phyloP scores from a whole-genome alignment of 2,888 invertebrate genomes.

The Phyto melanocephala region DNA sequence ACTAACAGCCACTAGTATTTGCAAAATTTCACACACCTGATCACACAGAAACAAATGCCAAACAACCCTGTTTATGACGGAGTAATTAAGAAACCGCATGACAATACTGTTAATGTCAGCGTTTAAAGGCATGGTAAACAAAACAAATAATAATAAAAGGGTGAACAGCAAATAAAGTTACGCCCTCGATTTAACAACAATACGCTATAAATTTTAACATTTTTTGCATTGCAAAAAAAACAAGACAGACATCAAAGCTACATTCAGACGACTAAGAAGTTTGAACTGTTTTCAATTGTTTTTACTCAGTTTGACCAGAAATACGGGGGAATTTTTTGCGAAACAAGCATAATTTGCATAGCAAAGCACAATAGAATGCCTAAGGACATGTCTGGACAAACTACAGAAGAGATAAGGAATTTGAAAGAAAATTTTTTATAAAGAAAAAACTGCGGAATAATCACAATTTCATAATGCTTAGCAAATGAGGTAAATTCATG shows the following conservation, averaged over 20 bases:
- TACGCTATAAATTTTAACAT: constrained; percentile 41
- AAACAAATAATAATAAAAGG: background rate
- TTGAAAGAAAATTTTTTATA: background rate
- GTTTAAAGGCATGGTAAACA: background rate
- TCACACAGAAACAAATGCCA: background rate
- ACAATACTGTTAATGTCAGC: constrained; percentile 53
- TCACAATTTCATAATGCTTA: background rate
- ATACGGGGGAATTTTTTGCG: background rate
- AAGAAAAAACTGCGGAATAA: background rate
- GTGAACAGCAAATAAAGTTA: constrained; percentile 47
- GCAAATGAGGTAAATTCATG: too few relatives aligned
- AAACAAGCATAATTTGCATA: background rate
- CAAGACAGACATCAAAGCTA: constrained; percentile 43
- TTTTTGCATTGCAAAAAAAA: background rate
- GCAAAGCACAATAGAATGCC: background rate
- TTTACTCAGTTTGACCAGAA: background rate
- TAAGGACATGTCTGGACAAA: background rate
- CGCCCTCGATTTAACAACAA: constrained; percentile 59
- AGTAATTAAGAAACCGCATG: constrained; percentile 59
- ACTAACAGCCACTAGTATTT: background rate
- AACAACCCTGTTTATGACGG: constrained; percentile 2
- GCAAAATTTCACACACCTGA: constrained; percentile 48
- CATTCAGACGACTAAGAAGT: background rate
- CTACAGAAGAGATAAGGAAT: background rate
- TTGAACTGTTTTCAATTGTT: background rate